These are phyloP conservation scores for Notiomystis cincta DNA, from an alignment of 2,113 vertebrate species.

Conservation along the genomic window DNA sequence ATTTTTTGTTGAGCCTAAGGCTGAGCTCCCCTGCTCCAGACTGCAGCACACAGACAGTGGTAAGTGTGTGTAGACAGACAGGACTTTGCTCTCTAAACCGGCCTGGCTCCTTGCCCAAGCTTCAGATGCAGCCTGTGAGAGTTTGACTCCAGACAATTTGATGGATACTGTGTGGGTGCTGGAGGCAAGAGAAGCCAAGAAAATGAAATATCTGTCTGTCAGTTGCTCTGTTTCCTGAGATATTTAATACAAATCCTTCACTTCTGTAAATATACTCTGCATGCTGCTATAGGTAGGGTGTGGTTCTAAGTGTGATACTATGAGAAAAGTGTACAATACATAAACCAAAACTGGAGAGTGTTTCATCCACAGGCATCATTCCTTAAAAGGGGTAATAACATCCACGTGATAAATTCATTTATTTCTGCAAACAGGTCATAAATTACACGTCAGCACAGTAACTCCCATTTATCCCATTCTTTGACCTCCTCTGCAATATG, in stretches of 20 bases:
- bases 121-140: background rate
- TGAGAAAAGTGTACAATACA: background rate
- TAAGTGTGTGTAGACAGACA: background rate
- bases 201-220: slow-evolving; percentile 3
- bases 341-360: background rate
- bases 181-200: slow-evolving; percentile 5
- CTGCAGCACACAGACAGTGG: background rate
- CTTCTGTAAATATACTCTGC: slow-evolving; percentile 4
- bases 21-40: background rate
- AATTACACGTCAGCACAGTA: background rate
- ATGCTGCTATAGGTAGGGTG: background rate
- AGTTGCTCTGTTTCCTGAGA: background rate
- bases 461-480: background rate
- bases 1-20: background rate
- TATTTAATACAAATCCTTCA: background rate
- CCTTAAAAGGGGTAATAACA: background rate
- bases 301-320: background rate
- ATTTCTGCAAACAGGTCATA: background rate
- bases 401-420: background rate
- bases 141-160: background rate
- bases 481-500: background rate
- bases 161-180: slow-evolving; percentile 20
- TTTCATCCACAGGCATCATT: background rate
- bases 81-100: slow-evolving; percentile 6
- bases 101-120: background rate